Conservation (phyloP, 2,113 vertebrate genomes). For the Hiodon tergisus region DNA sequence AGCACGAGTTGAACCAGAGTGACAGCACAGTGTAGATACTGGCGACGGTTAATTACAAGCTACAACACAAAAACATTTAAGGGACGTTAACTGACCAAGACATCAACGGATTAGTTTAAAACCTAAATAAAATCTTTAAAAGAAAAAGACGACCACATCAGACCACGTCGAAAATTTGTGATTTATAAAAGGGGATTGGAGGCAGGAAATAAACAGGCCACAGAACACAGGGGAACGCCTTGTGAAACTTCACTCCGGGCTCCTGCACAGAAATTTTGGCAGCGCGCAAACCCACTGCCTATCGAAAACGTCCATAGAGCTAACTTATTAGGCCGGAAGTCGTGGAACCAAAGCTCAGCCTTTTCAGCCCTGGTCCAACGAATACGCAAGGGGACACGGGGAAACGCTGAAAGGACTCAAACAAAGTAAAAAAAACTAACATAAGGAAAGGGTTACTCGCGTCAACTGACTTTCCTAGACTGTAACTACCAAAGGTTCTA, state of each 20-base stretch:
- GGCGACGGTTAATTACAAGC: not conserved
- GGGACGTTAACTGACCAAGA: too few species aligned
- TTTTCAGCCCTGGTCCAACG: too few species aligned
- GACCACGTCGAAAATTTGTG: not conserved
- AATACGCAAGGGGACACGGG: too few species aligned
- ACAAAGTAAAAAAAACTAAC: not conserved
- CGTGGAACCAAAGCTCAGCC: not conserved
- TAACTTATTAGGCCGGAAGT: not conserved
- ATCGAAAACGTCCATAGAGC: not conserved
- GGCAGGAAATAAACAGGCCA: not conserved
- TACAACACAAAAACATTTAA: not conserved
- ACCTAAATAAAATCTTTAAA: not conserved
- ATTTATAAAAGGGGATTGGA: not conserved
- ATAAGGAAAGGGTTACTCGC: not conserved
- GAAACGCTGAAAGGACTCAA: not conserved
- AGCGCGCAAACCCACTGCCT: not conserved
- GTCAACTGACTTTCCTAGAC: constrained; percentile 3
- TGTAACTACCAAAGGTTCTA: not conserved
- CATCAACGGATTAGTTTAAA: not conserved
- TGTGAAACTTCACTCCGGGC: not conserved
- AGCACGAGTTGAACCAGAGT: too few species aligned
- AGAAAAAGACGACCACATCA: not conserved
- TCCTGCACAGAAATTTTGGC: not conserved
- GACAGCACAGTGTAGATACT: too few species aligned
- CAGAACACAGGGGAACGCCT: not conserved